Evolutionary conservation across 2,113 vertebrate genomes (phyloP).

Genomic region (Mustela lutreola): DNA sequence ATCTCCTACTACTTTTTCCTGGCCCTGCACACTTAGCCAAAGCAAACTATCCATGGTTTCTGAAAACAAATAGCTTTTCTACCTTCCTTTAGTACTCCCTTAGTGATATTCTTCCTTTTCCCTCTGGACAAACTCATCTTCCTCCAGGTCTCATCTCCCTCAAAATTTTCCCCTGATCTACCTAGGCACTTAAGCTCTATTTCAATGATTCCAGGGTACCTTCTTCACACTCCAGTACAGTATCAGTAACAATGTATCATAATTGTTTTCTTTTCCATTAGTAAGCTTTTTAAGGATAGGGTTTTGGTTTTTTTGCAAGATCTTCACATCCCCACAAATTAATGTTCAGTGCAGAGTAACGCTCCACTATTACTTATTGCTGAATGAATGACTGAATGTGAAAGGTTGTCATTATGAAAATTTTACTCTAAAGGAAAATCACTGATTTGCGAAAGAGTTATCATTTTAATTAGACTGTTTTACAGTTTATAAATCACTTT

Average conservation of each 20-base stretch:
- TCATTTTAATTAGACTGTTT: neutral
- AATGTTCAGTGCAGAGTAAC: neutral
- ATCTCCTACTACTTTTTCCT: constrained; percentile 35
- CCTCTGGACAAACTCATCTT: neutral
- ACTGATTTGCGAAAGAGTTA: neutral
- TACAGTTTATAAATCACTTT: neutral
- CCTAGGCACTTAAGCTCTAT: neutral
- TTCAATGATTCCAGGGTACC: neutral
- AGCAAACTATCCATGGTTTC: constrained; percentile 19
- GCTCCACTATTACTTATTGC: neutral
- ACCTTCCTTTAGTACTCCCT: neutral
- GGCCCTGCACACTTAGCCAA: neutral
- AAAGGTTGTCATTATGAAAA: constrained; percentile 28
- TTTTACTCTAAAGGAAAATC: constrained; percentile 3
- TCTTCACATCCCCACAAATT: constrained; percentile 18
- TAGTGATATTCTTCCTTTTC: neutral
- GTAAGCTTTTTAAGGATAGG: constrained; percentile 1
- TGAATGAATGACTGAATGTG: constrained; percentile 1
- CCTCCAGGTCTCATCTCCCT: constrained; percentile 7
- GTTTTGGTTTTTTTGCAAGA: neutral
- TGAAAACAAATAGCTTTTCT: constrained; percentile 38
- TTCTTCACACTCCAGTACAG: neutral
- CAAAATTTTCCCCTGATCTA: neutral
- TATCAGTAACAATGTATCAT: neutral
- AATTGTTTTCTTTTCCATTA: constrained; percentile 22